Percentiles rank a stretch among this genome's conserved stretches.
Evolutionary conservation across 2,113 vertebrate species (phyloP).

Genomic region (Euleptes europaea): DNA sequence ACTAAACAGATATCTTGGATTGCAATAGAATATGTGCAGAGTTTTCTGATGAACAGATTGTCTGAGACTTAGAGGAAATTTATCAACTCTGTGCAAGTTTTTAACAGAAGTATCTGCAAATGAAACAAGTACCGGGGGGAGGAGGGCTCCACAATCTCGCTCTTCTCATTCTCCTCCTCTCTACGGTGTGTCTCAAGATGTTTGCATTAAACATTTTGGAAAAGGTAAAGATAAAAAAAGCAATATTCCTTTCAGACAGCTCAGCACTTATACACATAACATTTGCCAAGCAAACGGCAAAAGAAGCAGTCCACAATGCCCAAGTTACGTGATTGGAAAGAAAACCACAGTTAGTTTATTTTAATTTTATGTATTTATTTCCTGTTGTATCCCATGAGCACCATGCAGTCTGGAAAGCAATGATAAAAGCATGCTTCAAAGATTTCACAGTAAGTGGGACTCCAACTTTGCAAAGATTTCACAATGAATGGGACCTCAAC

Average conservation of each 20-base stretch:
- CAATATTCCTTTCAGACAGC: background rate
- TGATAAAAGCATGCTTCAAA: background rate
- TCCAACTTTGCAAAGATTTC: background rate
- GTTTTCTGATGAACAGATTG: slow-evolving; percentile 1
- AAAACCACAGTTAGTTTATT: background rate
- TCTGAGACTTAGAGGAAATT: background rate
- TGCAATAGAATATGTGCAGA: background rate
- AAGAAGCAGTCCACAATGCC: background rate
- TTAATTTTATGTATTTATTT: background rate
- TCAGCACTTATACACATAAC: background rate
- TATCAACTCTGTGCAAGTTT: slow-evolving; percentile 20
- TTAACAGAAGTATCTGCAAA: slow-evolving; percentile 2
- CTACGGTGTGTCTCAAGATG: background rate
- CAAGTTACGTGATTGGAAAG: background rate
- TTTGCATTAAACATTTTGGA: slow-evolving; percentile 5
- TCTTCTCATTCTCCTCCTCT: background rate
- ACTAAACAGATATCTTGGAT: background rate
- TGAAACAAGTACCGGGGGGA: slow-evolving; percentile 18
- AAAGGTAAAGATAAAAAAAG: slow-evolving; percentile 19
- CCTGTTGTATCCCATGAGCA: no score
- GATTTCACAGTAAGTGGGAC: background rate
- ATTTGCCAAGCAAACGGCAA: background rate
- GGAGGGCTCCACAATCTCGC: background rate
- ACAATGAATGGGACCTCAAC: no score
- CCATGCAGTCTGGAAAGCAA: background rate